phyloP scores from a whole-genome alignment of 2,113 vertebrate species.

The Podarcis raffonei region DNA sequence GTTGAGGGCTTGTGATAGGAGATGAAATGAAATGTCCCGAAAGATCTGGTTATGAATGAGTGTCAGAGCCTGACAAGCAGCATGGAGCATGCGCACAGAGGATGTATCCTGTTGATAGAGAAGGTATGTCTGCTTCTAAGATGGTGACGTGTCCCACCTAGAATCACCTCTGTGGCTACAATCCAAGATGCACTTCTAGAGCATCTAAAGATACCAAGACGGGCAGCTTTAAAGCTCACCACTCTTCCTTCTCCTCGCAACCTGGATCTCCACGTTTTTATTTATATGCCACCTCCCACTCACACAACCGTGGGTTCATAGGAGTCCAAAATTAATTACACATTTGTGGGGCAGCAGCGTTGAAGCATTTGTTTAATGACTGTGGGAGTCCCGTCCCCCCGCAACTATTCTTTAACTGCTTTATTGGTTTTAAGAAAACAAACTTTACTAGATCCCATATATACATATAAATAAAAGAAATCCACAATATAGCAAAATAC shows the following conservation, averaged over 20 bases:
- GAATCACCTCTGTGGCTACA: neutral
- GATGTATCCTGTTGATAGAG: neutral
- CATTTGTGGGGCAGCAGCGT: neutral
- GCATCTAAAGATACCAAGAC: neutral
- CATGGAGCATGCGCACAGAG: neutral
- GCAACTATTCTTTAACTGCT: too few species aligned
- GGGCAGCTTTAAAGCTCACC: neutral
- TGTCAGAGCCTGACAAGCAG: neutral
- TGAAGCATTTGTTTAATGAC: neutral
- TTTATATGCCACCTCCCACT: neutral
- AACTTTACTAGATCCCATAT: too few species aligned
- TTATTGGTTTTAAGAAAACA: too few species aligned
- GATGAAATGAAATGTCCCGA: neutral
- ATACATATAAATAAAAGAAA: too few species aligned
- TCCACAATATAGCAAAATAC: too few species aligned
- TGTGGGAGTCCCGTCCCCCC: too few species aligned
- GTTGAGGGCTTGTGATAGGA: neutral
- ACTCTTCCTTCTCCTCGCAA: neutral
- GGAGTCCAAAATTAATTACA: neutral
- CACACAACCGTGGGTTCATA: neutral
- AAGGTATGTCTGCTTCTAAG: neutral
- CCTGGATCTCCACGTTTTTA: neutral
- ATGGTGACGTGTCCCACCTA: neutral
- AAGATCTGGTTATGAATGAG: neutral
- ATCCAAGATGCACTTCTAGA: neutral